phyloP scores from a whole-genome alignment of 1,140 invertebrate species.

The Ceratina australensis region DNA sequence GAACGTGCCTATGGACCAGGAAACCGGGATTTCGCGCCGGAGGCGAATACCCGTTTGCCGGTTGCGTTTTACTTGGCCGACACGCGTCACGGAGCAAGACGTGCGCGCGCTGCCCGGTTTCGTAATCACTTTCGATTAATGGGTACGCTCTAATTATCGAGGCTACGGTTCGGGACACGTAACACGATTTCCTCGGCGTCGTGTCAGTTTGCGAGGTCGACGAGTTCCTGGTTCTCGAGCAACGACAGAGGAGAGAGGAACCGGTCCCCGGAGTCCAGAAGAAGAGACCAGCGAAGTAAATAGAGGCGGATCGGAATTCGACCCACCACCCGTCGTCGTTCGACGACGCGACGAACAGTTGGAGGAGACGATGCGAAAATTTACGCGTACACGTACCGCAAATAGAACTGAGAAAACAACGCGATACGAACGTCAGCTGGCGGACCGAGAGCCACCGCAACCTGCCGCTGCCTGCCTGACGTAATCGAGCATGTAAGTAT shows the following conservation, averaged over 20 bases:
- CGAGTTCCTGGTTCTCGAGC: not conserved
- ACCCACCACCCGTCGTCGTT: too few species aligned
- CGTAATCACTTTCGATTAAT: constrained; percentile 56
- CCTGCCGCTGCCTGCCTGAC: constrained; percentile 29
- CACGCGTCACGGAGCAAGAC: constrained; percentile 27
- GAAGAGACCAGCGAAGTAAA: too few species aligned
- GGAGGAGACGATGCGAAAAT: not conserved
- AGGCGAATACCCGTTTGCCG: constrained; percentile 4
- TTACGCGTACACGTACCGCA: constrained; percentile 33
- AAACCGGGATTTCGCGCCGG: not conserved
- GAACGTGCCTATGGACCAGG: too few species aligned
- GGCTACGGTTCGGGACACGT: constrained; percentile 2
- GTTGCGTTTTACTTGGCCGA: constrained; percentile 31
- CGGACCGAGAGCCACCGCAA: constrained; percentile 28
- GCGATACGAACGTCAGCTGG: constrained; percentile 51
- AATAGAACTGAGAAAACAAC: constrained; percentile 52
- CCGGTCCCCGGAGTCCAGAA: too few species aligned
- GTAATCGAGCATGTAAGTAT: constrained; percentile 35
- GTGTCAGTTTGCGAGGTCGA: not conserved
- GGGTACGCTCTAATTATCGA: constrained; percentile 46
- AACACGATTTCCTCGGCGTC: constrained; percentile 12
- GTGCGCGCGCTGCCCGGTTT: constrained; percentile 32
- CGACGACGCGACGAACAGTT: not conserved
- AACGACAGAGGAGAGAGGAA: not conserved
- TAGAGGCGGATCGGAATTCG: too few species aligned